Evolutionary conservation across 2,797 vertebrate genomes (phyloP).

Genomic region (Chiroxiphia lanceolata): DNA sequence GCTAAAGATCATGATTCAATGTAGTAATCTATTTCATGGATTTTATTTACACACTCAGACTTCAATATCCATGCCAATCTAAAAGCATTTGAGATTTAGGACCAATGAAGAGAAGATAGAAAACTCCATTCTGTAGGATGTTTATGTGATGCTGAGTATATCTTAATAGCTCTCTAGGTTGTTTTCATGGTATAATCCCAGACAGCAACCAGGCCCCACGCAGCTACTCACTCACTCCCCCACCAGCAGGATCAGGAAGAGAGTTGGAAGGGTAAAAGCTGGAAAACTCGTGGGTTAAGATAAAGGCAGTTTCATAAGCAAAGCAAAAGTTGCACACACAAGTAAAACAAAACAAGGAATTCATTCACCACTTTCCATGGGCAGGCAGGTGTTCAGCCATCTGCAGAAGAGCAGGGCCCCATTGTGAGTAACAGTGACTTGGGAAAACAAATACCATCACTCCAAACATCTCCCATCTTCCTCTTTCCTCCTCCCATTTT

Average conservation of each 20-base stretch:
- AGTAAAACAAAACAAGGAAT: neutral
- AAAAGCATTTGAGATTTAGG: neutral
- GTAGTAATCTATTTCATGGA: neutral
- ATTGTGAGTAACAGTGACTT: neutral
- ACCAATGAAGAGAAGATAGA: neutral
- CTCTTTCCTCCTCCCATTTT: neutral
- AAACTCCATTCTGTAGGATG: neutral
- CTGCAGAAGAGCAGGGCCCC: neutral
- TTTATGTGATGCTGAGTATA: neutral
- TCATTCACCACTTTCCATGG: neutral
- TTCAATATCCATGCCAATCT: neutral
- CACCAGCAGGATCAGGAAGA: neutral
- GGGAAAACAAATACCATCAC: neutral
- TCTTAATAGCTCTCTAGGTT: neutral
- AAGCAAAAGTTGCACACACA: fast-evolving
- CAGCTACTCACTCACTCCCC: neutral
- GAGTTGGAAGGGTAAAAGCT: neutral
- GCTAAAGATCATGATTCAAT: neutral
- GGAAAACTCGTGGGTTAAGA: neutral
- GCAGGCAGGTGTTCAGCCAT: neutral
- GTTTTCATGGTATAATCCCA: neutral
- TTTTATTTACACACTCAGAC: neutral
- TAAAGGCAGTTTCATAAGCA: neutral
- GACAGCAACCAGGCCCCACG: neutral
- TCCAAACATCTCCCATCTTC: neutral